Conservation (phyloP, 1,140 invertebrate genomes). For the Penaeus chinensis region DNA sequence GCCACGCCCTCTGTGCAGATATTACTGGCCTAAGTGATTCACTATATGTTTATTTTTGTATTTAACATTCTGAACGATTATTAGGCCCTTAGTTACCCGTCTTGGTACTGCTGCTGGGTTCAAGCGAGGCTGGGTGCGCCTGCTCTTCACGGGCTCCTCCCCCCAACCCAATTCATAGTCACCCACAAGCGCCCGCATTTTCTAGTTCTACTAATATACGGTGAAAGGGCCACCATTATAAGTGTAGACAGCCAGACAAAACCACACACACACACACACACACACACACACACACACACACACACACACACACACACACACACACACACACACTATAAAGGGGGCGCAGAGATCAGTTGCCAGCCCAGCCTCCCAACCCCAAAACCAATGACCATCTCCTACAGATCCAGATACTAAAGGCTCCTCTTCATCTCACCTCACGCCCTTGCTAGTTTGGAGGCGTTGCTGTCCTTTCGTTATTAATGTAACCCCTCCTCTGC, state of each 20-base stretch:
- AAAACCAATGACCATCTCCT: no score
- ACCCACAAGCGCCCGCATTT: constrained; percentile 50
- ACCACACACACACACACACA: neutral
- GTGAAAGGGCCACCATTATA: constrained; percentile 48
- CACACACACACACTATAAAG: no score
- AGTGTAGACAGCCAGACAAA: neutral
- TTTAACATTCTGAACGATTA: constrained; percentile 45
- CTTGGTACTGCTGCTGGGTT: constrained; percentile 24
- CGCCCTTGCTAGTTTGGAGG: no score
- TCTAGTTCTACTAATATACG: constrained; percentile 47
- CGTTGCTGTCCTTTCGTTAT: no score
- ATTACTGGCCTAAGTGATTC: constrained; percentile 45
- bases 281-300: no score
- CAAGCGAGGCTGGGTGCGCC: constrained; percentile 39
- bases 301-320: no score
- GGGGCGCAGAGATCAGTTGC: no score
- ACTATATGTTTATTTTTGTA: constrained; percentile 55
- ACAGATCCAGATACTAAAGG: no score
- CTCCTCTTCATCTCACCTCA: no score
- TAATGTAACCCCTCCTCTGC: no score
- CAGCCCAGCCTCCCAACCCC: no score
- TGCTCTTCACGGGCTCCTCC: constrained; percentile 1
- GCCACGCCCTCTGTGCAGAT: constrained; percentile 46
- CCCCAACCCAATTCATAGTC: neutral
- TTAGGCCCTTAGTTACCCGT: constrained; percentile 35